Evolutionary conservation across 2,888 invertebrate species (phyloP).

Genomic region (Melolontha melolontha): DNA sequence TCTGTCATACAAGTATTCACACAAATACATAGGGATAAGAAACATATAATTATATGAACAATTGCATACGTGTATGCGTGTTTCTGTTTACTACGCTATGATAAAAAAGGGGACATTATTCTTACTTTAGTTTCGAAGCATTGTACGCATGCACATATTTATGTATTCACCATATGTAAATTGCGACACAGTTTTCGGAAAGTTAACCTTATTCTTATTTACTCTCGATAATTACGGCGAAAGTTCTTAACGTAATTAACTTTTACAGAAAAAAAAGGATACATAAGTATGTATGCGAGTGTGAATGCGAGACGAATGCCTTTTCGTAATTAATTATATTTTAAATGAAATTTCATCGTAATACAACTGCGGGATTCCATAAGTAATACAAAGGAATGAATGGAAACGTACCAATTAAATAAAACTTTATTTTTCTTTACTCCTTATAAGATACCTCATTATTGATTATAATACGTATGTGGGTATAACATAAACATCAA

Average conservation of each 20-base stretch:
- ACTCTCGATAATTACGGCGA: constrained; percentile 41
- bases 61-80: constrained; percentile 10
- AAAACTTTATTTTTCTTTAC: constrained; percentile 30
- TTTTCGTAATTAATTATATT: constrained; percentile 41
- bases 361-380: constrained; percentile 24
- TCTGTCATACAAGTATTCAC: constrained; percentile 9
- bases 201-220: constrained; percentile 38
- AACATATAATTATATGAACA: constrained; percentile 20
- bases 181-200: constrained; percentile 35
- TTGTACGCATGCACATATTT: not conserved
- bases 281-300: constrained; percentile 11
- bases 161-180: constrained; percentile 26
- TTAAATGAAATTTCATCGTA: constrained; percentile 31
- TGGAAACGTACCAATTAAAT: constrained; percentile 33
- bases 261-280: constrained; percentile 24
- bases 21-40: constrained; percentile 23
- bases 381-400: constrained; percentile 30
- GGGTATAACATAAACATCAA: no score
- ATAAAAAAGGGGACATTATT: not conserved
- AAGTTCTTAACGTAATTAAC: constrained; percentile 42
- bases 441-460: no score
- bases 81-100: constrained; percentile 3
- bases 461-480: no score
- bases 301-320: constrained; percentile 33
- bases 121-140: not conserved